Evolutionary conservation across 2,888 invertebrate species (phyloP), one percentile per base, ranked within the genome.

Genomic region (Hypselothyrea guttata): DNA sequence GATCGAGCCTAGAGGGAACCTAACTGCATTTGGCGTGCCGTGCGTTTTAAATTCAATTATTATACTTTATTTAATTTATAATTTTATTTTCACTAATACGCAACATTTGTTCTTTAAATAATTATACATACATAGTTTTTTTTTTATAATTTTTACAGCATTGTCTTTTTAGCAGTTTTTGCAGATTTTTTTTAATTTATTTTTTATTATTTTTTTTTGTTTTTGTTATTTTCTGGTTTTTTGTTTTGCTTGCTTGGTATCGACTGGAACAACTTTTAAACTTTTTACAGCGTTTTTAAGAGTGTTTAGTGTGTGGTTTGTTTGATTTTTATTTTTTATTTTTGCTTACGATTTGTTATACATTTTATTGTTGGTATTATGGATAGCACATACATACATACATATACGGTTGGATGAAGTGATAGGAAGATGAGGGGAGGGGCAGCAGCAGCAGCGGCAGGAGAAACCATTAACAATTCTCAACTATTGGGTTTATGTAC

Each of bases 61-160:
- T 46, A 4, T 11, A 15, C 1, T 28, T 41, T 33, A 27, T 60
- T 56, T 72, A n/a, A 64, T 12, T 42, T 35, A 48, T 47, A 51
- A 69, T 75, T 79, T 70, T 74, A 77, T 77, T 78, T 77, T 76
- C 62, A 74, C 79, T 81, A 75, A 78, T 64, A 79, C 49, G 77
- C 79, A 81, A 79, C 75, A 73, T 68, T 71, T 76, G 66, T 62
- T 53, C 61, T 47, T 61, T 77, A 58, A 71, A 71, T 73, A 73
- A 76, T 67, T 75, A 72, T 76, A 79, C 81, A 79, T 79, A 75
- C 75, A 79, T 79, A 76, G 67, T 4, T 68, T 78, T 65, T 68
- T 78, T 65, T 41, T 79, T 64, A 72, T 76, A 62, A 54, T 78
- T 75, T 78, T 77, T 78, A 75, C 73, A 75, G 56, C 72, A 62